These are phyloP conservation scores for Pogonus chalceus DNA, from an alignment of 1,140 invertebrate species.

Conservation along the genomic window DNA sequence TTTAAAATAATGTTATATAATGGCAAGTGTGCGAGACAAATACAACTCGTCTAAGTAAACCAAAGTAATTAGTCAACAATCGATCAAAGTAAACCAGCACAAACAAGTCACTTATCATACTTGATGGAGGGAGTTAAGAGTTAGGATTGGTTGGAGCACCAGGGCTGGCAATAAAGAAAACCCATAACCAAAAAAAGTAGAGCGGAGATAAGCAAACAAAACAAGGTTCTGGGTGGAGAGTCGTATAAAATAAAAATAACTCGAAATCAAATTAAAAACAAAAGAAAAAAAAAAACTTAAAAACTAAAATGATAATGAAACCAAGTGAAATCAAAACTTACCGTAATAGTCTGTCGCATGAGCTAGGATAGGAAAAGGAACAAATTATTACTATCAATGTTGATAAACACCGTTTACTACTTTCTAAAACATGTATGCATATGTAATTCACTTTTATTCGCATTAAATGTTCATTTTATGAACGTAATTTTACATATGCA, in stretches of 20 bases:
- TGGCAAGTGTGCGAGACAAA: not conserved
- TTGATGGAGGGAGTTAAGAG: too few species aligned
- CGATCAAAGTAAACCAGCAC: not conserved
- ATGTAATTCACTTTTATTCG: too few species aligned
- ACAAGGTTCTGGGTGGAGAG: not conserved
- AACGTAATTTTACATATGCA: too few species aligned
- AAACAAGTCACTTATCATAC: not conserved
- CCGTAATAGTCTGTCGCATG: constrained; percentile 98
- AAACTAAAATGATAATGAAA: constrained; percentile 31
- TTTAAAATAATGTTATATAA: too few species aligned
- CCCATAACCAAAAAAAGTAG: not conserved
- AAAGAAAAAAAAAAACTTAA: constrained; percentile 20
- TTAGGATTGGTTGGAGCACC: too few species aligned
- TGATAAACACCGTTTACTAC: too few species aligned
- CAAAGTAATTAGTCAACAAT: not conserved
- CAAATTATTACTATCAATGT: constrained; percentile 28
- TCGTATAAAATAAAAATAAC: constrained; percentile 20
- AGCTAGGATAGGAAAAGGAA: constrained; percentile 67
- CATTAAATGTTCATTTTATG: too few species aligned
- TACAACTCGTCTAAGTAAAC: too few species aligned
- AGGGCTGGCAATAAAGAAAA: constrained; percentile 8
- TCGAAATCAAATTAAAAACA: constrained; percentile 25
- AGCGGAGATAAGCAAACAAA: constrained; percentile 6
- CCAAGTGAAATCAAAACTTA: constrained; percentile 78
- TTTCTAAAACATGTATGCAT: too few species aligned